phyloP scores from a whole-genome alignment of 1,140 invertebrate genomes.

The Lutraria rhynchaena region DNA sequence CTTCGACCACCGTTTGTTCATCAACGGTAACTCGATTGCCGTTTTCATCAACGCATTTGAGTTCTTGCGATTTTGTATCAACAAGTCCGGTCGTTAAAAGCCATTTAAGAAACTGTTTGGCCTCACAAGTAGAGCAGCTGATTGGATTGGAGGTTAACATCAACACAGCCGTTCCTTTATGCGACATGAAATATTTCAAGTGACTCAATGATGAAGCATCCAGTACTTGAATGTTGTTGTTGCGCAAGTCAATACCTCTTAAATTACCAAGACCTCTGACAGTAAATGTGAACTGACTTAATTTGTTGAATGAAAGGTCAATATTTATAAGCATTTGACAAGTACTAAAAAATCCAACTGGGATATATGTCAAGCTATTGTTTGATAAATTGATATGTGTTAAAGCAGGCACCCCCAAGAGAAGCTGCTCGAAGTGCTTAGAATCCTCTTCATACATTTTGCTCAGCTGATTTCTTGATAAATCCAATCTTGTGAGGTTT shows the following conservation, averaged over 20 bases:
- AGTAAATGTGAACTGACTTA: neutral
- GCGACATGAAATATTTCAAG: neutral
- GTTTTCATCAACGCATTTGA: neutral
- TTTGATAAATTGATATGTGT: neutral
- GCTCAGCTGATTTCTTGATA: neutral
- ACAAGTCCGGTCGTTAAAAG: neutral
- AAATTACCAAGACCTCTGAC: neutral
- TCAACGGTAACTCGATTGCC: neutral
- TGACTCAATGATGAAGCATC: neutral
- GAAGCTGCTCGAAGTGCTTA: neutral
- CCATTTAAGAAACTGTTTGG: neutral
- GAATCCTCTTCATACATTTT: neutral
- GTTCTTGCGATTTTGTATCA: neutral
- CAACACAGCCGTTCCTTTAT: neutral
- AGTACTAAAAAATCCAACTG: neutral
- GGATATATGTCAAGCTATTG: neutral
- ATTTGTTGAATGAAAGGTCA: neutral
- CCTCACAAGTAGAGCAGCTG: neutral
- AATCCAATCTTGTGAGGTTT: neutral
- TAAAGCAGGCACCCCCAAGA: neutral
- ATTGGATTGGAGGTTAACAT: conserved; percentile 6
- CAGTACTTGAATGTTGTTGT: conserved; percentile 2
- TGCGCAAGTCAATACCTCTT: neutral
- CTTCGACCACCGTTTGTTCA: neutral
- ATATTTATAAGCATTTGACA: neutral